phyloP scores from a whole-genome alignment of 2,888 invertebrate genomes.

The Deilephila porcellus region DNA sequence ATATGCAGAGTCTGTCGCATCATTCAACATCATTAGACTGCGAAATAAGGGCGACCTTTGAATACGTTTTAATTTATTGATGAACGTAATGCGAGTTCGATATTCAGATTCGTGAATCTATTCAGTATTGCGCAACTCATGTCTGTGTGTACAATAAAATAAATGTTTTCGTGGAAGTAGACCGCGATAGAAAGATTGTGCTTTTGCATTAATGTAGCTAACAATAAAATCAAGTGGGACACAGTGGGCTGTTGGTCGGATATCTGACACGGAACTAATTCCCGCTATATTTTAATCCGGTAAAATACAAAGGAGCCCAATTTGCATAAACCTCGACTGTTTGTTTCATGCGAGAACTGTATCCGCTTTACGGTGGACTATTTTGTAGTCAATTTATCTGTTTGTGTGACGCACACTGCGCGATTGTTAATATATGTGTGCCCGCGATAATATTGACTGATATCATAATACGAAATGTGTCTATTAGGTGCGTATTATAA shows the following conservation, averaged over 20 bases:
- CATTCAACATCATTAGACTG: slow-evolving; percentile 79
- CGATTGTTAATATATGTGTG: slow-evolving; percentile 32
- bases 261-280: slow-evolving; percentile 83
- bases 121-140: slow-evolving; percentile 13
- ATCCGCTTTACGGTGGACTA: slow-evolving; percentile 76
- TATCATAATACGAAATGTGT: background rate
- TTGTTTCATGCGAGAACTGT: slow-evolving; percentile 81
- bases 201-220: slow-evolving; percentile 26
- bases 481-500: background rate
- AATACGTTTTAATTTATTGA: slow-evolving; percentile 58
- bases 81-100: slow-evolving; percentile 33
- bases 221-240: slow-evolving; percentile 30
- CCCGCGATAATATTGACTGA: background rate
- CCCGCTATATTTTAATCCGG: slow-evolving; percentile 83
- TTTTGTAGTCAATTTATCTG: slow-evolving; percentile 78
- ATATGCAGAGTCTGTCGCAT: slow-evolving; percentile 73
- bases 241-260: slow-evolving; percentile 42
- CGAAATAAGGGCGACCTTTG: slow-evolving; percentile 62
- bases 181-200: slow-evolving; percentile 7
- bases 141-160: background rate
- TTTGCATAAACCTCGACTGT: slow-evolving; percentile 83
- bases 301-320: slow-evolving; percentile 82
- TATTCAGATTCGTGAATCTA: slow-evolving; percentile 16
- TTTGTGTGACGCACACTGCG: slow-evolving; percentile 56
- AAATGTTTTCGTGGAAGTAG: slow-evolving; percentile 11